These are phyloP conservation scores for Ferrisia virgata DNA, from an alignment of 2,888 invertebrate genomes.

Conservation along the genomic window DNA sequence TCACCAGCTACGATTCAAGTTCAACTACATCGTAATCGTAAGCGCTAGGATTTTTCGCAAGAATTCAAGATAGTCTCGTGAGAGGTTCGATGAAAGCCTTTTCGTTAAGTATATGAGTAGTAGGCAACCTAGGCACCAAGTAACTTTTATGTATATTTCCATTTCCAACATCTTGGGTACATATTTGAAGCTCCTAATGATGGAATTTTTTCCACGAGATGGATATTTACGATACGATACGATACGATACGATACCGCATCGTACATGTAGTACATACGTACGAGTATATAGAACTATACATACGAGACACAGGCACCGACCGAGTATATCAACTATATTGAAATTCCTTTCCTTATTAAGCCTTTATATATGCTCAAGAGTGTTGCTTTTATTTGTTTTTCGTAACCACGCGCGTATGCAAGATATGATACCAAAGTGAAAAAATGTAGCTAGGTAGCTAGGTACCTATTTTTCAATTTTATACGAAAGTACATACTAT, in stretches of 20 bases:
- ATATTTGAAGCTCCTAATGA: not conserved
- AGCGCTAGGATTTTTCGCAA: no score
- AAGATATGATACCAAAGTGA: not conserved
- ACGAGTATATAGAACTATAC: not conserved
- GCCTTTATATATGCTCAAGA: not conserved
- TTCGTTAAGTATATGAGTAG: no score
- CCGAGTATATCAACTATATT: not conserved
- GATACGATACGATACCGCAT: not conserved
- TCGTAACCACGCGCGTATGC: not conserved
- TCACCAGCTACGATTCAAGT: not conserved
- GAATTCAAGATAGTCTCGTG: no score
- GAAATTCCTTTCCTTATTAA: constrained; percentile 7
- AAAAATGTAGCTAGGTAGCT: no score
- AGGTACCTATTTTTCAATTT: not conserved
- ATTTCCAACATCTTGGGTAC: no score
- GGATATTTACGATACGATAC: not conserved
- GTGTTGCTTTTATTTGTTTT: not conserved
- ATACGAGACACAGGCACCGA: no score
- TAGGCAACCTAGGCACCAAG: no score
- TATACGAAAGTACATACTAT: not conserved
- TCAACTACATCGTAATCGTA: not conserved
- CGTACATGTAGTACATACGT: not conserved
- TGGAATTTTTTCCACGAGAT: not conserved
- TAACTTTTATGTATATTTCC: no score
- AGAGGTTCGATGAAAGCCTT: not conserved